Evolutionary conservation across 2,888 invertebrate species (phyloP).

Genomic region (Drosophila demipolita): DNA sequence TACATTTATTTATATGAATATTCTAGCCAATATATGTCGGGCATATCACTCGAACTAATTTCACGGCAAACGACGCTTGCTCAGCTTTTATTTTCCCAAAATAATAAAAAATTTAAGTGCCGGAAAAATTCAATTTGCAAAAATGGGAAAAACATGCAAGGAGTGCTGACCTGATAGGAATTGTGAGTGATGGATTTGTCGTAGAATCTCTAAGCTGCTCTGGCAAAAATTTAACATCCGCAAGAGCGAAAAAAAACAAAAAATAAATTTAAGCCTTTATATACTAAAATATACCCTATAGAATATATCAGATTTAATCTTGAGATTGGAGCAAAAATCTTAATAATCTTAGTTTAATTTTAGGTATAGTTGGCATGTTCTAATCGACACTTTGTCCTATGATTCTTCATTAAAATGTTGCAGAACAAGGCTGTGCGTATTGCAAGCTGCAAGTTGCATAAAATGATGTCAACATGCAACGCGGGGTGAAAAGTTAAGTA

Average conservation of each 20-base stretch:
- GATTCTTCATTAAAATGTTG: neutral
- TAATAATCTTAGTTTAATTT: neutral
- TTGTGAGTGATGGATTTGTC: conserved; percentile 53
- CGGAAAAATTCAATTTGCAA: conserved; percentile 63
- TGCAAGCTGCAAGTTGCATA: conserved; percentile 6
- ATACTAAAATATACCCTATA: neutral
- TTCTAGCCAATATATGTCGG: conserved; percentile 11
- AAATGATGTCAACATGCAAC: conserved; percentile 56
- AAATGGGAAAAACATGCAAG: conserved; percentile 43
- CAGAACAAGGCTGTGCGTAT: neutral
- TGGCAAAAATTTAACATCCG: conserved; percentile 62
- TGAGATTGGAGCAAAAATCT: neutral
- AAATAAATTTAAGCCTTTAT: neutral
- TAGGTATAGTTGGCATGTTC: neutral
- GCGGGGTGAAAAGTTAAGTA: conserved; percentile 42
- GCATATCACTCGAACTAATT: conserved; percentile 50
- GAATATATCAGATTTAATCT: neutral
- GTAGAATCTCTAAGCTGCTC: conserved; percentile 15
- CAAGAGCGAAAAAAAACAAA: conserved; percentile 14
- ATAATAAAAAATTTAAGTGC: conserved; percentile 64
- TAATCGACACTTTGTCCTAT: neutral
- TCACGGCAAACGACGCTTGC: conserved; percentile 26
- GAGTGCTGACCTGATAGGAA: neutral
- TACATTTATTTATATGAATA: neutral
- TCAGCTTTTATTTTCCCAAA: conserved; percentile 58